Base-by-base conservation (phyloP, 1,140 invertebrate species). In the Coptotermes formosanus region DNA sequence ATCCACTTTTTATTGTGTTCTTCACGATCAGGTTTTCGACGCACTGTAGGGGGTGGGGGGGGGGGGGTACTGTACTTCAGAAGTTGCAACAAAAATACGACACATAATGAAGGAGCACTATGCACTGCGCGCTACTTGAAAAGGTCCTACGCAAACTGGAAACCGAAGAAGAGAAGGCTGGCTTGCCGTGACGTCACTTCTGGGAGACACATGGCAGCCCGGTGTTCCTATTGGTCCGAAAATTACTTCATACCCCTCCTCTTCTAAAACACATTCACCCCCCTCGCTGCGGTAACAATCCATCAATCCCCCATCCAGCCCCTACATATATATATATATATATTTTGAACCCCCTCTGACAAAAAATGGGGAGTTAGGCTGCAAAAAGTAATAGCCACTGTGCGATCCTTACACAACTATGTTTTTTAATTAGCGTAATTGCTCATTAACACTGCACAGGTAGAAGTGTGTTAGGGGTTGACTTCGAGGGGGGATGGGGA, bases 341-440 rank as follows among this genome's bases (percentile, higher is more conserved):
- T 30, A 75, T 75, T 75, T 75, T 75, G n/a, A 30, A 64, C 59
- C 59, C 59, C 25, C 59, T 23, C 21, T 64, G 59, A 23, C 59
- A 19, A 19, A 75, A 9, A 30, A 75, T 3, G 25, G 25, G 64
- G 64, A 14, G 64, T 59, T 19, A 14, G 55, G 21, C 14, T 59
- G n/a, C 7, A 75, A 75, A 30, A 30, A 75, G 25, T 30, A 30
- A 30, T 75, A 75, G 64, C 59, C 25, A 12, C 45, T 55, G 52
- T 55, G 19, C 52, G 14, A 30, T 25, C 64, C 64, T 75, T 75
- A 75, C n/a, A 2, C 0, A 14, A 30, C 64, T 16, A 2, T 30
- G 16, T 30, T 75, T 55, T 64, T 75, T 75, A 75, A 75, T 75
- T 75, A 75, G 64, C 64, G 64, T 75, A 75, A 75, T 30, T 75